Percentiles rank a stretch among this genome's conserved stretches.
These are phyloP conservation scores for Bucco capensis DNA, from an alignment of 2,113 vertebrate genomes.

Conservation along the genomic window DNA sequence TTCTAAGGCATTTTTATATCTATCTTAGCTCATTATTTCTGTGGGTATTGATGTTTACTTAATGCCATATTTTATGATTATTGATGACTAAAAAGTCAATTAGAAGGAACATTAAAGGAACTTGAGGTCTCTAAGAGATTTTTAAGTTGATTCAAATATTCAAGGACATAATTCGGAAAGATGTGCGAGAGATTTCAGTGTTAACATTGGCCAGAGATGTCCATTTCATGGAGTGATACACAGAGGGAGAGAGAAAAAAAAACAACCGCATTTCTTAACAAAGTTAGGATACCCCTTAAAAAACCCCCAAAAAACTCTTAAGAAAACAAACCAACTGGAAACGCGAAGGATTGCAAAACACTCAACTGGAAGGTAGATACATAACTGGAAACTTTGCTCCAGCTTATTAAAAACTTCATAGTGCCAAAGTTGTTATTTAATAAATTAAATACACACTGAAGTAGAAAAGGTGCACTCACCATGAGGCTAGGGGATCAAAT, in stretches of 20 bases:
- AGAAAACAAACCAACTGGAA: not conserved
- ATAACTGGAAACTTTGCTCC: not conserved
- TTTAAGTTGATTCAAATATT: not conserved
- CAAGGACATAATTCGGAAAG: not conserved
- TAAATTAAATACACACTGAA: not conserved
- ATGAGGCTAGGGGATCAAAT: not conserved
- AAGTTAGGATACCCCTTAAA: not conserved
- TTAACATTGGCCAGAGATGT: not conserved
- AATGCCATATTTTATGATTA: not conserved
- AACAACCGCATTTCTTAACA: not conserved
- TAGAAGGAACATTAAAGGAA: not conserved
- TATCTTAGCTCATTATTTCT: not conserved
- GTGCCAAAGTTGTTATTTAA: not conserved
- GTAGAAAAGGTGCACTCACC: not conserved
- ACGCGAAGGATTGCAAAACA: not conserved
- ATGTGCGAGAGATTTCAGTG: not conserved
- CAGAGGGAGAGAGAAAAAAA: not conserved
- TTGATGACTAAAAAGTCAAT: not conserved
- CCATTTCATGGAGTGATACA: accelerated
- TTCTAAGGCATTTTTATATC: not conserved
- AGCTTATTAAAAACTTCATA: not conserved
- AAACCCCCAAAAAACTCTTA: too few relatives aligned
- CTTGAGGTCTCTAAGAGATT: not conserved
- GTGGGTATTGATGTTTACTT: not conserved
- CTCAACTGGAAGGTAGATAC: not conserved